Conservation (phyloP, 2,797 vertebrate genomes). For the Steatocranus sp. region DNA sequence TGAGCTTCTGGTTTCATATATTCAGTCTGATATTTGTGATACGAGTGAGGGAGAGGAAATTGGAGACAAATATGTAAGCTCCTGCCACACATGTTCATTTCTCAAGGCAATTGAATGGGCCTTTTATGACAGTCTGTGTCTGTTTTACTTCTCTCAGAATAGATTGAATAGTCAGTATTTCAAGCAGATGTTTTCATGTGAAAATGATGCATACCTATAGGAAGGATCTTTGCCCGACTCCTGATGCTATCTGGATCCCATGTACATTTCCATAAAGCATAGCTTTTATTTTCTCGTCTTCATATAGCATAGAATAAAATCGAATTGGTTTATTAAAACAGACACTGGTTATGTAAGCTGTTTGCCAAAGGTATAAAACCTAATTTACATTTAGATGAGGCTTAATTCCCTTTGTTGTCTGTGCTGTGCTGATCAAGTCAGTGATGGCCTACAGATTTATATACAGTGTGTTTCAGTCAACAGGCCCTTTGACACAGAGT, state of each 20-base stretch:
- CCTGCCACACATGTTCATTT: slow-evolving; percentile 15
- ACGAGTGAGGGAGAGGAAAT: slow-evolving; percentile 44
- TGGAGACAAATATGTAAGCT: slow-evolving; percentile 18
- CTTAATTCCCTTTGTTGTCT: slow-evolving; percentile 75
- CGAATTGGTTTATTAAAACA: slow-evolving; percentile 75
- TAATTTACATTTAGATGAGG: slow-evolving; percentile 81
- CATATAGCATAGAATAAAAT: slow-evolving; percentile 63
- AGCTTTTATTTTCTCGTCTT: slow-evolving; percentile 59
- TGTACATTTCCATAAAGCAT: slow-evolving; percentile 42
- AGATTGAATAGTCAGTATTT: slow-evolving; percentile 36
- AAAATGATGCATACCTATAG: slow-evolving; percentile 43
- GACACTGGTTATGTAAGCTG: slow-evolving; percentile 71
- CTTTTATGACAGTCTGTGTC: slow-evolving; percentile 33
- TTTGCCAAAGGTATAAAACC: slow-evolving; percentile 76
- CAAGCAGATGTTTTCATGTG: slow-evolving; percentile 48
- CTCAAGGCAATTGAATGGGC: slow-evolving; percentile 31
- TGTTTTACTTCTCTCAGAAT: slow-evolving; percentile 22
- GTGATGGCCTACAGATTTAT: slow-evolving; percentile 64
- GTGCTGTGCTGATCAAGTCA: slow-evolving; percentile 67
- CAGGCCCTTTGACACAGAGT: slow-evolving; percentile 36
- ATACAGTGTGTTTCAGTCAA: slow-evolving; percentile 58
- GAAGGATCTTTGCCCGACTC: slow-evolving; percentile 9
- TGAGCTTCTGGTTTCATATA: slow-evolving; percentile 11
- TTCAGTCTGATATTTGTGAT: slow-evolving; percentile 7
- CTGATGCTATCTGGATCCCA: slow-evolving; percentile 18